Percentiles rank a stretch among this genome's conserved stretches.
phyloP scores from a whole-genome alignment of 2,113 vertebrate species.

The Strix aluco region DNA sequence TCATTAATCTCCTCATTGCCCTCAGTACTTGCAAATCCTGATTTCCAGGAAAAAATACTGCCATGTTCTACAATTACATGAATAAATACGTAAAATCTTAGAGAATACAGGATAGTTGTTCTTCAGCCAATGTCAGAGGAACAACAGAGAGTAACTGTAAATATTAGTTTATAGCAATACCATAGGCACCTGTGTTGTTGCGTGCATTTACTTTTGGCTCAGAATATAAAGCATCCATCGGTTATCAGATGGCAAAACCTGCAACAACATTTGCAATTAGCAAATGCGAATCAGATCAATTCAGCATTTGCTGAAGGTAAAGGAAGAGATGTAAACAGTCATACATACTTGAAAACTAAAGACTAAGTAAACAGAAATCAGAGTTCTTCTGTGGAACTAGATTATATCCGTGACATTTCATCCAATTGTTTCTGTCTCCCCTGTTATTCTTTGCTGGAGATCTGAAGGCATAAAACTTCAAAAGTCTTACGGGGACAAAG shows the following conservation, averaged over 20 bases:
- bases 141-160: neutral
- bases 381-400: neutral
- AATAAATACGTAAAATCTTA: neutral
- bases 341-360: neutral
- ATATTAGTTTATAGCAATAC: neutral
- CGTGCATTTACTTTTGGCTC: neutral
- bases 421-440: constrained; percentile 38
- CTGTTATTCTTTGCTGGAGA: constrained; percentile 37
- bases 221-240: neutral
- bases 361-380: constrained; percentile 10
- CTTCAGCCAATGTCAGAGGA: neutral
- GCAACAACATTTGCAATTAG: constrained; percentile 12
- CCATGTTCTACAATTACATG: neutral
- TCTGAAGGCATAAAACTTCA: constrained; percentile 40
- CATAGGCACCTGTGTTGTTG: neutral
- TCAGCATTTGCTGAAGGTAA: neutral
- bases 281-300: neutral
- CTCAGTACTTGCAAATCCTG: neutral
- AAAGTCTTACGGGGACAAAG: constrained; percentile 32
- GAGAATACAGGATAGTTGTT: neutral
- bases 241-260: constrained; percentile 18
- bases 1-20: neutral
- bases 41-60: neutral
- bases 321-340: neutral
- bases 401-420: constrained; percentile 37